phyloP scores from a whole-genome alignment of 1,140 invertebrate species.

The Patella vulgata region DNA sequence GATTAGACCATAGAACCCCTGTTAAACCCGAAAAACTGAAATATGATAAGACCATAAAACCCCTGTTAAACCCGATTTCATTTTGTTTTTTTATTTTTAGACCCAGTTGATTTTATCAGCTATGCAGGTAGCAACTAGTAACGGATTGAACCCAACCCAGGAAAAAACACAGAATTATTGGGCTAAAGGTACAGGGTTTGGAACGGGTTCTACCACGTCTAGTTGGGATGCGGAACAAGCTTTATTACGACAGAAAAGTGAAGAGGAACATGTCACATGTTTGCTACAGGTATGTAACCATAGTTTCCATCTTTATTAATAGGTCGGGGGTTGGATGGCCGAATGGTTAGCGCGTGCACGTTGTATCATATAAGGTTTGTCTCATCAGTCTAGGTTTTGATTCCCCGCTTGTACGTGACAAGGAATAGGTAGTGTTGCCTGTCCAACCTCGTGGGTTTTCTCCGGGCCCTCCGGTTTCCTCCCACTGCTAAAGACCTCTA shows the following conservation, averaged over 20 bases:
- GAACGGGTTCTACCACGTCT: slow-evolving; percentile 92
- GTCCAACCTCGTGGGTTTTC: too few species aligned
- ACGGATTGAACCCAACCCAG: slow-evolving; percentile 70
- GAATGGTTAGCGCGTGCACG: too few species aligned
- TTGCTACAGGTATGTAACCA: slow-evolving; percentile 70
- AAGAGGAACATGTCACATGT: slow-evolving; percentile 93
- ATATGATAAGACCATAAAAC: too few species aligned
- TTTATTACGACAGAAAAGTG: slow-evolving; percentile 84
- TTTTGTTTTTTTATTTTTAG: slow-evolving; percentile 26
- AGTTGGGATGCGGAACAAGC: slow-evolving; percentile 96
- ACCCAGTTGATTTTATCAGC: slow-evolving; percentile 55
- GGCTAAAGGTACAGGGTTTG: slow-evolving; percentile 94
- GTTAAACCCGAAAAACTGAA: too few species aligned
- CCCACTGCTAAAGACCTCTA: too few species aligned
- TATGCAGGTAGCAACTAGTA: slow-evolving; percentile 44
- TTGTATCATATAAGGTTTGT: background rate
- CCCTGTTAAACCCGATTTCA: too few species aligned
- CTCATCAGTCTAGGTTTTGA: too few species aligned
- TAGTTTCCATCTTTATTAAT: background rate
- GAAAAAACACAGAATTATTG: slow-evolving; percentile 87
- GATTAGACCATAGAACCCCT: too few species aligned
- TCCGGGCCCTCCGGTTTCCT: too few species aligned
- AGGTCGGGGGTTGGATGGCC: too few species aligned
- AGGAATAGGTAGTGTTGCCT: too few species aligned
- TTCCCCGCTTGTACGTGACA: too few species aligned